Evolutionary conservation across 2,113 vertebrate species (phyloP).

Genomic region (Thermophis baileyi): DNA sequence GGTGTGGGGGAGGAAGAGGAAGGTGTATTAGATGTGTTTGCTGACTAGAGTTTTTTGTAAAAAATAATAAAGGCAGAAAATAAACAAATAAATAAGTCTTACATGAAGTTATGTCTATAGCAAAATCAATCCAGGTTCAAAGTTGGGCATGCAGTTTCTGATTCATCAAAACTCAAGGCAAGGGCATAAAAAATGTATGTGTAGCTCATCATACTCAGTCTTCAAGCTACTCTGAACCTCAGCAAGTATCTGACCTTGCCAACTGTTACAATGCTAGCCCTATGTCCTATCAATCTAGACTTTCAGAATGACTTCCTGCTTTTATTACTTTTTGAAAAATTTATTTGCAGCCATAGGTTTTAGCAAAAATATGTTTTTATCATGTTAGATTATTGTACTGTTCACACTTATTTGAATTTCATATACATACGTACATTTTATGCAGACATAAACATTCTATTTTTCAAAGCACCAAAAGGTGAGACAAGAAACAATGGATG

Average conservation of each 20-base stretch:
- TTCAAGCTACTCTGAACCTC: background rate
- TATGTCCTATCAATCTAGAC: conserved; percentile 10
- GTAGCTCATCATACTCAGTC: background rate
- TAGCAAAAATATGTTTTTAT: background rate
- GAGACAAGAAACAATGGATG: background rate
- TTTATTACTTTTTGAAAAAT: background rate
- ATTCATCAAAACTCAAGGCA: background rate
- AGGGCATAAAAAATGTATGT: background rate
- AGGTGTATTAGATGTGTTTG: background rate
- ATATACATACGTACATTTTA: conserved; percentile 11
- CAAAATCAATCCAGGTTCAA: background rate
- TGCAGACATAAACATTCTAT: background rate
- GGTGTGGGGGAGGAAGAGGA: background rate
- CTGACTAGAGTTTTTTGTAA: background rate
- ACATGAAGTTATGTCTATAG: background rate
- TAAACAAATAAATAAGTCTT: background rate
- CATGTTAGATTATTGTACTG: conserved; percentile 20
- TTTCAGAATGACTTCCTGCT: background rate
- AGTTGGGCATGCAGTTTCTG: background rate
- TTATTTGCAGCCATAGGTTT: background rate
- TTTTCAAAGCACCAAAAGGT: background rate
- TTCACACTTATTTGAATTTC: conserved; percentile 58
- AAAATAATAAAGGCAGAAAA: background rate
- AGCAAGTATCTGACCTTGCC: background rate
- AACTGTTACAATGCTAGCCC: background rate